These are phyloP conservation scores for Euzetes globulus DNA, from an alignment of 2,888 invertebrate genomes.

Conservation along the genomic window DNA sequence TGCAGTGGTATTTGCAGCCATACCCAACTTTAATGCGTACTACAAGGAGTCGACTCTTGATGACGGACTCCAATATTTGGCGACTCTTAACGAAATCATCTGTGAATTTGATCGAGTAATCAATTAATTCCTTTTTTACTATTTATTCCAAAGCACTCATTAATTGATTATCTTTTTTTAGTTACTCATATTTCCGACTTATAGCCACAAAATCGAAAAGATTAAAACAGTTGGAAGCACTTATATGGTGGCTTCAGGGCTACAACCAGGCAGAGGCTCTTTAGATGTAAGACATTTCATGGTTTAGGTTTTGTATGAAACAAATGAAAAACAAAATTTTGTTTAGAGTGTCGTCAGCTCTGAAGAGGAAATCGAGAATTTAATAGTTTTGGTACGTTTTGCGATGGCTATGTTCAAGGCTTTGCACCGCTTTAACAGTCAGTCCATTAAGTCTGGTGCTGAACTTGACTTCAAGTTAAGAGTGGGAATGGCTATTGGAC, in stretches of 20 bases:
- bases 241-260: constrained; percentile 47
- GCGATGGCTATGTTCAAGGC: constrained; percentile 45
- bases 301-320: background rate
- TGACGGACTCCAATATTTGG: constrained; percentile 42
- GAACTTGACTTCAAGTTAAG: constrained; percentile 58
- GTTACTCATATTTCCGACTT: constrained; percentile 47
- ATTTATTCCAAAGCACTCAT: background rate
- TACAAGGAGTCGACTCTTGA: constrained; percentile 41
- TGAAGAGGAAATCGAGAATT: constrained; percentile 45
- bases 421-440: constrained; percentile 50
- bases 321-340: background rate
- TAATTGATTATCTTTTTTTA: constrained; percentile 38
- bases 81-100: constrained; percentile 43
- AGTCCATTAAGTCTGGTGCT: constrained; percentile 45
- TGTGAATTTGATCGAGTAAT: constrained; percentile 43
- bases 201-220: constrained; percentile 47
- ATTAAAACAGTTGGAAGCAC: constrained; percentile 50
- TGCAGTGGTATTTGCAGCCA: constrained; percentile 96
- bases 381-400: constrained; percentile 58
- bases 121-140: background rate
- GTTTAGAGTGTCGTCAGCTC: constrained; percentile 37
- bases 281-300: constrained; percentile 30
- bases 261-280: constrained; percentile 41
- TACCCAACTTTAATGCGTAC: constrained; percentile 68
- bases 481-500: constrained; percentile 53